Conservation (phyloP, 2,797 vertebrate species). For the Trematomus bernacchii region DNA sequence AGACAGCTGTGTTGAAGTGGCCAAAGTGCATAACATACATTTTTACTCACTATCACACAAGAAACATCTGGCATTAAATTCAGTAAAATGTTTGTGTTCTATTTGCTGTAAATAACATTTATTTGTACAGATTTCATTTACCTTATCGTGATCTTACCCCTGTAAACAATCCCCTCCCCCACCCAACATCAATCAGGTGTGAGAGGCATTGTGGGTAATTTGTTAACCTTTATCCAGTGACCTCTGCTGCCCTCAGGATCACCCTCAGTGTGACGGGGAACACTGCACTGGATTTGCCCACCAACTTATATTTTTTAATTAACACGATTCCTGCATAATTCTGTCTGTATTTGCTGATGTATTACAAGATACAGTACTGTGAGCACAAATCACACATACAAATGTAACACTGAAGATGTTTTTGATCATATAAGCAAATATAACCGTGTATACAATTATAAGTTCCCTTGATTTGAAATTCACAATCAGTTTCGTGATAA, state of each 20-base stretch:
- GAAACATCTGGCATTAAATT: not conserved
- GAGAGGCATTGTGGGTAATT: constrained; percentile 68
- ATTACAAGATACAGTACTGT: not conserved
- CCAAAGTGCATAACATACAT: not conserved
- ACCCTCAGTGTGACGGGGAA: constrained; percentile 45
- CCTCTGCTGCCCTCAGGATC: constrained; percentile 68
- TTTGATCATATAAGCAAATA: constrained; percentile 55
- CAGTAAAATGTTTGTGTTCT: not conserved
- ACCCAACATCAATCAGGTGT: constrained; percentile 73
- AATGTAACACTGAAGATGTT: constrained; percentile 19
- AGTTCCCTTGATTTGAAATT: constrained; percentile 27
- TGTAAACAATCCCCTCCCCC: constrained; percentile 40
- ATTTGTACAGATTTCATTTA: constrained; percentile 26
- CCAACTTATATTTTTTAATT: not conserved
- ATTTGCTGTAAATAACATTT: not conserved
- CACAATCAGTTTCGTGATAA: constrained; percentile 30
- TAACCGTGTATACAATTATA: not conserved
- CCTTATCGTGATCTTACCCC: constrained; percentile 61
- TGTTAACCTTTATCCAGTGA: constrained; percentile 81
- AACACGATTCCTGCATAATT: constrained; percentile 5
- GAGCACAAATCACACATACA: constrained; percentile 34
- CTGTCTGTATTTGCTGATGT: constrained; percentile 10
- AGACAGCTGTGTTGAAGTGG: not conserved
- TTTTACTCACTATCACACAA: not conserved
- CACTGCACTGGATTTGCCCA: constrained; percentile 37